Evolutionary conservation across 2,888 invertebrate genomes (phyloP).

Genomic region (Cartodere bifasciata): DNA sequence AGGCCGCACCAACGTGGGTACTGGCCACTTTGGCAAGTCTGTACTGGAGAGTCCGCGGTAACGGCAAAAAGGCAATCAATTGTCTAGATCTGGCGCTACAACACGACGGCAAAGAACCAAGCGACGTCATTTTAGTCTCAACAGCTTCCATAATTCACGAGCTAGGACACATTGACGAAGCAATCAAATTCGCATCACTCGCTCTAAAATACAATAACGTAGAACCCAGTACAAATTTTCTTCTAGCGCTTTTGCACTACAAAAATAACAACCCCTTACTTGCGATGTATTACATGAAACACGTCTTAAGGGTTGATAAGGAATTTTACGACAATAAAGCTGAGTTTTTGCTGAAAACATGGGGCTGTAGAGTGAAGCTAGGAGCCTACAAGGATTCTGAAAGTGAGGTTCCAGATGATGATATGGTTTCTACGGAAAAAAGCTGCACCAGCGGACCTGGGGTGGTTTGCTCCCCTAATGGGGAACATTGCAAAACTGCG

Average conservation of each 20-base stretch:
- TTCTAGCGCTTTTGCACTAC: constrained; percentile 51
- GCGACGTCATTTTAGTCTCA: constrained; percentile 56
- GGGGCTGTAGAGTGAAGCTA: constrained; percentile 39
- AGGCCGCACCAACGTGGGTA: constrained; percentile 61
- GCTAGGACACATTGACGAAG: constrained; percentile 51
- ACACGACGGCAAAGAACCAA: constrained; percentile 43
- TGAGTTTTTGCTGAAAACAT: constrained; percentile 38
- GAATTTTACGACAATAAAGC: constrained; percentile 39
- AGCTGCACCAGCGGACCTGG: constrained; percentile 26
- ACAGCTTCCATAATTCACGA: constrained; percentile 56
- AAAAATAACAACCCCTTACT: constrained; percentile 47
- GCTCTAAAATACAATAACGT: constrained; percentile 48
- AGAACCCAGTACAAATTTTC: constrained; percentile 62
- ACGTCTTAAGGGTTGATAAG: constrained; percentile 43
- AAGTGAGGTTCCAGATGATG: constrained; percentile 17
- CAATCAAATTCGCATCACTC: constrained; percentile 45
- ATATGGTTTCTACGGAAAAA: constrained; percentile 24
- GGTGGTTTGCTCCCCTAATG: constrained; percentile 30
- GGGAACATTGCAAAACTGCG: constrained; percentile 31
- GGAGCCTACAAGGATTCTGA: constrained; percentile 24
- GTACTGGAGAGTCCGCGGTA: constrained; percentile 65
- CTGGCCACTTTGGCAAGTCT: constrained; percentile 59
- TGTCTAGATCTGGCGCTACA: constrained; percentile 53
- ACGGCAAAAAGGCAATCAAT: constrained; percentile 52
- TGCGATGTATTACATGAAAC: constrained; percentile 49